Evolutionary conservation across 2,113 vertebrate genomes (phyloP).

Genomic region (Pomatostomus ruficeps): DNA sequence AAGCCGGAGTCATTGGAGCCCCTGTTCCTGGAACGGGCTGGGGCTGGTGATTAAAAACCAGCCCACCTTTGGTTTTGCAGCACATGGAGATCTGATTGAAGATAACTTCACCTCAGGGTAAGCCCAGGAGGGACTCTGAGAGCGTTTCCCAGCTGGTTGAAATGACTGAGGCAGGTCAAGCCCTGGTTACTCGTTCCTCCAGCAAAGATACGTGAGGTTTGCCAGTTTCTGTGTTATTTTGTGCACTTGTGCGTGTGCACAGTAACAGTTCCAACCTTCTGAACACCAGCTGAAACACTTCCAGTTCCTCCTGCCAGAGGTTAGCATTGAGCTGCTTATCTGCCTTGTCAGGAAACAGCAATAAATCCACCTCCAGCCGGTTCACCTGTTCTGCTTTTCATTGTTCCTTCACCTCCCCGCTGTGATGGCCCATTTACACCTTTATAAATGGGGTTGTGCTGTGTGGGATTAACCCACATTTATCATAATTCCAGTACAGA

Average conservation of each 20-base stretch:
- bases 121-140: not conserved
- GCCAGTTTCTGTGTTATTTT: not conserved
- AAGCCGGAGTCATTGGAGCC: not conserved
- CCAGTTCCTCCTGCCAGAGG: not conserved
- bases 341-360: not conserved
- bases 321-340: not conserved
- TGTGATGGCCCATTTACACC: not conserved
- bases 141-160: rapidly evolving
- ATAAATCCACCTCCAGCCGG: not conserved
- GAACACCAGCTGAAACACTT: not conserved
- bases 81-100: not conserved
- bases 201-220: not conserved
- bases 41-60: not conserved
- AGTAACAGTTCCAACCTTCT: not conserved
- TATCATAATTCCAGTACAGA: not conserved
- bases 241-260: rapidly evolving
- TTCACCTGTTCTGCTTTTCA: not conserved
- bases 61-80: not conserved
- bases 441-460: not conserved
- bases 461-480: not conserved
- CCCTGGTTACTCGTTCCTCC: not conserved
- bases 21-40: not conserved
- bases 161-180: not conserved
- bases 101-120: rapidly evolving
- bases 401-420: not conserved